phyloP scores from a whole-genome alignment of 2,797 vertebrate species.

The Lacerta agilis region DNA sequence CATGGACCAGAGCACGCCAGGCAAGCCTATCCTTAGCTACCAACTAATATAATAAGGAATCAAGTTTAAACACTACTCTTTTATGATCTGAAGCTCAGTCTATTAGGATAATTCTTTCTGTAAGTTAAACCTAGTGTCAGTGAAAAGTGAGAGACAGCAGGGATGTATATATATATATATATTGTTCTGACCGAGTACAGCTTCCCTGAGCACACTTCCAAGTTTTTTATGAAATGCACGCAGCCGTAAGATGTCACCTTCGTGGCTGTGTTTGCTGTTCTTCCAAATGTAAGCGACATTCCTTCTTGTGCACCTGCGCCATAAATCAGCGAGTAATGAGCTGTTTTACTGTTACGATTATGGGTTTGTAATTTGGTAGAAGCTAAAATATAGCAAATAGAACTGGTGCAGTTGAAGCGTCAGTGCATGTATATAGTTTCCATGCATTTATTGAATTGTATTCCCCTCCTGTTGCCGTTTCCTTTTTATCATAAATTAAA shows the following conservation, averaged over 20 bases:
- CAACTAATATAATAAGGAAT: background rate
- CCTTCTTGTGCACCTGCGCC: constrained; percentile 46
- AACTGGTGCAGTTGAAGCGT: constrained; percentile 23
- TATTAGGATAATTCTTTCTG: constrained; percentile 21
- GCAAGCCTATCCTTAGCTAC: too few relatives aligned
- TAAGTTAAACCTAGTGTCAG: background rate
- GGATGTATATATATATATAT: background rate
- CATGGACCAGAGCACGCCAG: too few relatives aligned
- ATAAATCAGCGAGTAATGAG: constrained; percentile 67
- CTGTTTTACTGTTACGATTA: constrained; percentile 64
- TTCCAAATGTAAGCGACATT: constrained; percentile 22
- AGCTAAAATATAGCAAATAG: constrained; percentile 41
- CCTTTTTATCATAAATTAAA: too few relatives aligned
- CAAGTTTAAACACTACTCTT: accelerated
- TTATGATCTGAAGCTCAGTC: background rate
- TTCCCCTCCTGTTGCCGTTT: too few relatives aligned
- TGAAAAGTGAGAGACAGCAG: background rate
- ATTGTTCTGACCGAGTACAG: constrained; percentile 50
- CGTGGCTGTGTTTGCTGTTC: constrained; percentile 48
- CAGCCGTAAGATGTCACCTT: constrained; percentile 58
- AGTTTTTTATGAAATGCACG: constrained; percentile 58
- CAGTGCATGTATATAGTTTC: too few relatives aligned
- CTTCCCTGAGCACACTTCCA: constrained; percentile 34
- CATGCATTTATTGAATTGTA: too few relatives aligned
- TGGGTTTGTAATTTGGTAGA: constrained; percentile 60